phyloP scores from a whole-genome alignment of 2,888 invertebrate genomes.

The Aethes cnicana region DNA sequence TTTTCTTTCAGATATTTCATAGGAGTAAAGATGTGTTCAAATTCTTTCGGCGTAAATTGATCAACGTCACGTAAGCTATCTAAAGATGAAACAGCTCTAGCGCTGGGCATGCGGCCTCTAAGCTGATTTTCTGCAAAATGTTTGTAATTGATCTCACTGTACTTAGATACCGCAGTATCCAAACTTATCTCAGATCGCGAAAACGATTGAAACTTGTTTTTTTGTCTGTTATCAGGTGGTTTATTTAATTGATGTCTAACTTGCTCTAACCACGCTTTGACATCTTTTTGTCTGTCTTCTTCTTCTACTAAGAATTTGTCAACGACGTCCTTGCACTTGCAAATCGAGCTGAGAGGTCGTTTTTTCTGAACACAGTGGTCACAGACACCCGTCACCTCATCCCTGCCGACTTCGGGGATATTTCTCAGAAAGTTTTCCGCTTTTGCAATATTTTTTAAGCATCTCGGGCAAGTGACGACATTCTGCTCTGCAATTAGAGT shows the following conservation, averaged over 20 bases:
- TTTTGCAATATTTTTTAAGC: slow-evolving; percentile 50
- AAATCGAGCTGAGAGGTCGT: slow-evolving; percentile 42
- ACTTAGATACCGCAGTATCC: slow-evolving; percentile 12
- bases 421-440: slow-evolving; percentile 47
- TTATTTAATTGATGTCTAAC: slow-evolving; percentile 39
- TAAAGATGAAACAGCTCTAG: too few relatives aligned
- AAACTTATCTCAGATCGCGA: slow-evolving; percentile 35
- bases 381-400: slow-evolving; percentile 8
- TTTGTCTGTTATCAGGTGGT: slow-evolving; percentile 23
- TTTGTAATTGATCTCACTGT: too few relatives aligned
- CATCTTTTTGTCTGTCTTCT: slow-evolving; percentile 41
- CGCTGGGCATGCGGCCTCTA: too few relatives aligned
- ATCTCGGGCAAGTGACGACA: slow-evolving; percentile 54
- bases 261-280: slow-evolving; percentile 43
- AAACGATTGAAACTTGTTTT: slow-evolving; percentile 12
- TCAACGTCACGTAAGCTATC: too few relatives aligned
- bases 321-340: slow-evolving; percentile 50
- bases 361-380: slow-evolving; percentile 50
- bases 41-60: too few relatives aligned
- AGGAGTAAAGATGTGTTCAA: too few relatives aligned
- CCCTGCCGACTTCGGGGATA: slow-evolving; percentile 39
- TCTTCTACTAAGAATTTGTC: slow-evolving; percentile 48
- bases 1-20: too few relatives aligned
- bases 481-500: slow-evolving; percentile 54
- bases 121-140: too few relatives aligned